Base-by-base conservation (phyloP, 2,888 invertebrate species). In the Odontomyia ornata region DNA sequence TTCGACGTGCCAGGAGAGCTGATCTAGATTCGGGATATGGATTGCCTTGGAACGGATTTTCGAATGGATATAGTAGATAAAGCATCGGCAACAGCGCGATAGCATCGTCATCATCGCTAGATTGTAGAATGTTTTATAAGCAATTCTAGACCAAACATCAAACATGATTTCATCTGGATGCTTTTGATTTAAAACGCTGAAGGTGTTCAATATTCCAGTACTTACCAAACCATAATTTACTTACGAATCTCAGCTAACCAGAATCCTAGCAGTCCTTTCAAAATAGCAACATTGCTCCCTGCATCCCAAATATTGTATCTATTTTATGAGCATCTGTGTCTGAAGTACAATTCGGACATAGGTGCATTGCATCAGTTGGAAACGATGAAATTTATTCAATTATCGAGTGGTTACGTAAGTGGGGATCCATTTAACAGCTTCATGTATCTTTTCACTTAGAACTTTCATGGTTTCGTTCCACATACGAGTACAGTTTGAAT, bases 331-430 rank as follows among this genome's bases (percentile, higher is more conserved):
- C 25, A 46, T 69, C 46, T 69, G 46, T 69, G 13, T 46, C 21
- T 69, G 11, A 52, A 52, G 52, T 52, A 52, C 52, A 18, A 52
- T 52, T 4, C 13, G 18, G n/a, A 52, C 52, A 52, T 47, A 67
- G 18, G 67, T 43, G 46, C 15, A 23, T 73, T 73, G 73, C 57
- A 60, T 60, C 73, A 73, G 27, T 52, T 27, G 47, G 71, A 30
- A 52, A 47, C 71, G 52, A 72, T 72, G 47, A 60, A 60, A 60
- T 73, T 73, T 28, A 73, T 73, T 57, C 73, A 73, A 57, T 57
- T 73, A 73, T 57, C 57, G 73, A 57, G 60, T 60, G 57, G 57
- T 57, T 73, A 30, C 18, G 60, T 36, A 47, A 69, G 60, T 57
- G 73, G 23, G 43, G 43, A 36, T 56, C 18, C 28, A 57, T 56